phyloP scores from a whole-genome alignment of 2,888 invertebrate genomes.

The Colostygia pectinataria region DNA sequence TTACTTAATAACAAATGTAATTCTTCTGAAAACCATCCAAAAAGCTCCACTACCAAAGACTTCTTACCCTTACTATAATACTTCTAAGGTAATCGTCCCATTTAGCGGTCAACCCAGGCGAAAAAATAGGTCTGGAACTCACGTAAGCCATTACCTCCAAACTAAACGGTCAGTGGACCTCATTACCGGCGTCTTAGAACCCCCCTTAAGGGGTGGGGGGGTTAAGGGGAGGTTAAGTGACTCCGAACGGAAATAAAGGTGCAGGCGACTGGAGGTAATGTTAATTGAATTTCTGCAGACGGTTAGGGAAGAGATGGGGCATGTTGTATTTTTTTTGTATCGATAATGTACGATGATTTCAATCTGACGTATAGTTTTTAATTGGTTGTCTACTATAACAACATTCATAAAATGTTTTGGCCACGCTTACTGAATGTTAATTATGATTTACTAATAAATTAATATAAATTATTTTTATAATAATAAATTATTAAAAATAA shows the following conservation, averaged over 20 bases:
- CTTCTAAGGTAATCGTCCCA: conserved; percentile 36
- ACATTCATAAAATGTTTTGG: no score
- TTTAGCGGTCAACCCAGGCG: conserved; percentile 41
- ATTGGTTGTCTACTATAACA: no score
- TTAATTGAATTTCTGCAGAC: conserved; percentile 84
- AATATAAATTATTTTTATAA: no score
- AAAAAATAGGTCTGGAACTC: conserved; percentile 55
- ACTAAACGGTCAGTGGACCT: conserved; percentile 81
- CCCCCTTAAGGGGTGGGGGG: conserved; percentile 34
- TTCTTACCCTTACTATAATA: conserved; percentile 31
- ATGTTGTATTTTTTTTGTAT: conserved; percentile 35
- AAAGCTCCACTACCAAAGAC: conserved; percentile 3
- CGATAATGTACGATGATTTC: conserved; percentile 23
- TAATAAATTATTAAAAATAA: no score
- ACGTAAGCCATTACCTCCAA: conserved; percentile 79
- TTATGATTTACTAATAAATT: no score
- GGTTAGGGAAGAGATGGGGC: conserved; percentile 55
- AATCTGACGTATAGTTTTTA: no score
- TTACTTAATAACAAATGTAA: not conserved
- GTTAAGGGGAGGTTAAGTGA: conserved; percentile 65
- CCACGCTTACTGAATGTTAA: no score
- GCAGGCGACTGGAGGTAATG: conserved; percentile 84
- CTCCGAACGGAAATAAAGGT: conserved; percentile 83
- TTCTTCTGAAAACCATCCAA: not conserved
- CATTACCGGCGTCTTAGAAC: conserved; percentile 74